Percentiles rank a stretch among this genome's conserved stretches.
These are phyloP conservation scores for Amorpha juglandis DNA, from an alignment of 2,888 invertebrate genomes.

Conservation along the genomic window DNA sequence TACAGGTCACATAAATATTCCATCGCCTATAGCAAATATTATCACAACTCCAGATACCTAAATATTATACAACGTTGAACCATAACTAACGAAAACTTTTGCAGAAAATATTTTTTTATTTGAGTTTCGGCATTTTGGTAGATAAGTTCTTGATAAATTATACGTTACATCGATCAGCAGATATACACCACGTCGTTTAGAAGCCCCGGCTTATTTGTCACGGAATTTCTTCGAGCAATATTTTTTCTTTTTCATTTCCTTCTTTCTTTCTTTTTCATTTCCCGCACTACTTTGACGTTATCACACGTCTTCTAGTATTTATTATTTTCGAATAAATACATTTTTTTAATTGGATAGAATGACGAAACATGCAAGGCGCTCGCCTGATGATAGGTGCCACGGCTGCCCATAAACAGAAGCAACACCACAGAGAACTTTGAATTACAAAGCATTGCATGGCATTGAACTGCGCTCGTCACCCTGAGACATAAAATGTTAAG, in stretches of 20 bases:
- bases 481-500: too few relatives aligned
- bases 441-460: too few relatives aligned
- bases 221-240: constrained; percentile 17
- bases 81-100: constrained; percentile 37
- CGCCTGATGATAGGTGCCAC: too few relatives aligned
- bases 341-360: too few relatives aligned
- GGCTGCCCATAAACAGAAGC: too few relatives aligned
- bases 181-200: constrained; percentile 28
- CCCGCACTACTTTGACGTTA: neutral
- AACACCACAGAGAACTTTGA: too few relatives aligned
- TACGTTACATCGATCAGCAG: constrained; percentile 44
- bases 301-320: neutral
- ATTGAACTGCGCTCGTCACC: too few relatives aligned
- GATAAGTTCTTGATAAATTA: constrained; percentile 44
- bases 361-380: too few relatives aligned
- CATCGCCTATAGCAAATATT: neutral
- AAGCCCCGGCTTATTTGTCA: constrained; percentile 24
- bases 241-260: constrained; percentile 31
- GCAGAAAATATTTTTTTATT: neutral
- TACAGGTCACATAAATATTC: neutral
- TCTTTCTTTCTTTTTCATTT: constrained; percentile 33
- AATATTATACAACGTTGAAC: constrained; percentile 30
- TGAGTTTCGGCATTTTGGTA: constrained; percentile 32
- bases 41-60: neutral
- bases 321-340: neutral